Evolutionary conservation across 1,140 invertebrate species (phyloP).

Genomic region (Hyphantria cunea): DNA sequence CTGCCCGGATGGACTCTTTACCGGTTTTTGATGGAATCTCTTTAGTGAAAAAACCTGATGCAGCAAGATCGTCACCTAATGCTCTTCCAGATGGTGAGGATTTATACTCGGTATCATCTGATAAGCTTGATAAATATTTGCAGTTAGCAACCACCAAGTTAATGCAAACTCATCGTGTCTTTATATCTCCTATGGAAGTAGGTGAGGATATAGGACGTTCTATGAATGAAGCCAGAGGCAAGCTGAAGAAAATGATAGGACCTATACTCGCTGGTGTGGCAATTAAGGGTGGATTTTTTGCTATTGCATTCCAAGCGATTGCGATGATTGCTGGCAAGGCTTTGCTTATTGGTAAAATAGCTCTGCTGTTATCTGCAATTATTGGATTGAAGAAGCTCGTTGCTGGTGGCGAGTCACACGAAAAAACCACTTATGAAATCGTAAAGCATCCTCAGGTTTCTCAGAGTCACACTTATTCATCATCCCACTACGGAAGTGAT

Average conservation of each 20-base stretch:
- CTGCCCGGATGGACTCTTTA: constrained; percentile 83
- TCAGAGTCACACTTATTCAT: constrained; percentile 89
- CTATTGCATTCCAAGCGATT: constrained; percentile 89
- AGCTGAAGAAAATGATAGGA: constrained; percentile 92
- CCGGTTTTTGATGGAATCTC: constrained; percentile 84
- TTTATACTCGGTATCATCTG: constrained; percentile 76
- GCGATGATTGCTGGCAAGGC: constrained; percentile 89
- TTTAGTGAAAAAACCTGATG: constrained; percentile 69
- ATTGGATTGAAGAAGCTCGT: constrained; percentile 90
- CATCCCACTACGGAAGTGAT: constrained; percentile 86
- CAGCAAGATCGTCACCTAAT: constrained; percentile 65
- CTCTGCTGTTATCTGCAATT: constrained; percentile 88
- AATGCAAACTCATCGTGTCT: constrained; percentile 84
- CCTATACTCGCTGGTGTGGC: constrained; percentile 91
- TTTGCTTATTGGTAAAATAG: constrained; percentile 88
- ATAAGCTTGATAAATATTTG: constrained; percentile 83
- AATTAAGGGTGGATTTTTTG: constrained; percentile 89
- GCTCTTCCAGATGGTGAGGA: constrained; percentile 71
- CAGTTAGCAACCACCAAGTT: constrained; percentile 82
- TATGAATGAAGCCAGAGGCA: constrained; percentile 84
- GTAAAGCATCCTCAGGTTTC: constrained; percentile 92
- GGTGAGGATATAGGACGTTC: constrained; percentile 80
- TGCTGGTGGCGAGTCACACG: constrained; percentile 82
- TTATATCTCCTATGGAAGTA: constrained; percentile 77
- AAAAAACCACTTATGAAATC: constrained; percentile 92